Base-by-base conservation (phyloP, 2,113 vertebrate species). In the Syngnathus scovelli region DNA sequence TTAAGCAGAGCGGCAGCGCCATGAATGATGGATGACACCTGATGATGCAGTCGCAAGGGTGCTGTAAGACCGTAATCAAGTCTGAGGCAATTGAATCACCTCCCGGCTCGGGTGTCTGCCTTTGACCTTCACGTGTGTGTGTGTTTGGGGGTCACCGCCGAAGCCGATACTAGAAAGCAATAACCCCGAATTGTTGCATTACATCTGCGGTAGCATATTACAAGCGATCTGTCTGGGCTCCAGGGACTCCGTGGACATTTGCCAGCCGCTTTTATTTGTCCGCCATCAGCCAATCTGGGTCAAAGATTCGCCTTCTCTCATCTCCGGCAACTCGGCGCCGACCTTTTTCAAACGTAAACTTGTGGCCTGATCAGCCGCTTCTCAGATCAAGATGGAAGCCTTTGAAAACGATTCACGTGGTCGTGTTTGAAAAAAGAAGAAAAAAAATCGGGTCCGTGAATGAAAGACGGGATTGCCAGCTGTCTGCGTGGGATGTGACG, bases 281-380 rank as follows among this genome's bases (percentile, higher is more conserved):
- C 72, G 8, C 66, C 41, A 72, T 74, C 83, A 78, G 73, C 70
- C 62, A 78, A 83, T 86, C 80, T 78, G 80, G 87, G 85, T 89
- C 85, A 88, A 83, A 83, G 78, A 77, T 60, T 78, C n/a, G 81
- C 82, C 83, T 82, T 75, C 48, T 0, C 75, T 83, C 72, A 68
- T 78, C 68, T 69, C 68, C 1, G 0, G 55, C 64, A 64, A 65
- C 70, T 80, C 56, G 51, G 62, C 13, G 7, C 52, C 77, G 82
- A 83, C 78, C 86, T 84, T 48, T 84, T 86, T 74, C 67, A 64
- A 33, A 37, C 1, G 6, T 23, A n/a, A 13, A 2, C 6, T 23
- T 10, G 15, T 18, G 33, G 33, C 60, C 19, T 9, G n/a, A 18
- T 21, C n/a, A 13, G n/a, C 39, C 12, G 10, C 19, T 43, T 68